Evolutionary conservation across 2,888 invertebrate genomes (phyloP), one percentile per base, ranked within the genome.

Genomic region (Acleris literana): DNA sequence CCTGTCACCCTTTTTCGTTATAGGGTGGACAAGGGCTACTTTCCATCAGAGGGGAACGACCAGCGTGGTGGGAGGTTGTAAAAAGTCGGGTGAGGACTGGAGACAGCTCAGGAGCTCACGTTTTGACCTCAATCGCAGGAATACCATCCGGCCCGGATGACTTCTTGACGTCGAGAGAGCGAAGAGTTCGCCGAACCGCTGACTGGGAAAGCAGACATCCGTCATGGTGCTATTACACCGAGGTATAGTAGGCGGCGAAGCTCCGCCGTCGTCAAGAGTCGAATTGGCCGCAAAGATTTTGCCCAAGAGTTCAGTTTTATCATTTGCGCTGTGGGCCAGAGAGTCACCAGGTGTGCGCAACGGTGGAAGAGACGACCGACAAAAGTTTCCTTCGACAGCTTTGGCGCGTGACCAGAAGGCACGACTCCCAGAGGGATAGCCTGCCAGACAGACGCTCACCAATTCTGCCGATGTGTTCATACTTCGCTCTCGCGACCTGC

Each of bases 261-360:
- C 16, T 16, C 46, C 46, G 2, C 46, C 46, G n/a, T 46, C 46
- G 43, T 56, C 46, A n/a, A 56, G 25, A 44, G 22, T 44, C 9
- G 46, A 56, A n/a, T 16, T 25, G 3, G 22, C 13, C 1, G 56
- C 56, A n/a, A 56, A 56, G 4, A 56, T 1, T 7, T 5, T 6
- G 13, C n/a, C 44, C 20, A 56, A 25, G 3, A 56, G n/a, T 6
- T 56, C 44, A 0, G 44, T 46, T 25, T 56, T 46, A 7, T 22
- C 49, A 33, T 56, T 22, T 7, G 49, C 55, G 46, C 54, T 25
- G 17, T 63, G 56, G 29, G 67, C 70, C 18, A 70, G 56, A 5
- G 67, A 33, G 43, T 63, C 65, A 20, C 68, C 69, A n/a, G 68
- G 64, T 49, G 61, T 68, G 18, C 52, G 33, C 63, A 72, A 20